Evolutionary conservation across 1,140 invertebrate species (phyloP), one percentile per base, ranked within the genome.

Genomic region (Drosophila lacertosa): DNA sequence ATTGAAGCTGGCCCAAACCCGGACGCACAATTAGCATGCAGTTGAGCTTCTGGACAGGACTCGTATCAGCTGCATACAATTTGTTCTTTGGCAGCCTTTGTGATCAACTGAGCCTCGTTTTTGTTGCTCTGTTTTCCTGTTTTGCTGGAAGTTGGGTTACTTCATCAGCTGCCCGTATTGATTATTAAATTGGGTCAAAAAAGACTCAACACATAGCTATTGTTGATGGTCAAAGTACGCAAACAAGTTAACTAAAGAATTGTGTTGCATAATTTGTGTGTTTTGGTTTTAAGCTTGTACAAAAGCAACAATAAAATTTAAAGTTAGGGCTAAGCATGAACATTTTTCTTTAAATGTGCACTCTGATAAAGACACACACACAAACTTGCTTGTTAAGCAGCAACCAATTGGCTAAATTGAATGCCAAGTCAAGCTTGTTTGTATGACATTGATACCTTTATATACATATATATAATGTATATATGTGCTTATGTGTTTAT

Each of bases 401-500:
- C 20, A 55, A 39, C 13, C 54, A 58, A 50, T 48, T 58, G 35
- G 54, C 24, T 35, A 35, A 65, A 69, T 60, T 69, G 57, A 54
- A 54, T 60, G 57, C n/a, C 33, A n/a, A 77, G 74, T 74, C 60
- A 78, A 63, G 13, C 37, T 40, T 29, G 20, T 32, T 20, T 11
- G 20, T 24, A 22, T 40, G 35, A 20, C 24, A 22, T 29, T 29
- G 6, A 47, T 4, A 47, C 5, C 24, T 40, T 0, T 40, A 9
- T 24, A 20, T 29, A 35, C 48, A 16, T 10, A 44, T 3, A 24
- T 47, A 24, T 3, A 44, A 32, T 16, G 3, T 35, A 22, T 16
- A 11, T 7, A 24, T 13, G 37, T 13, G 20, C 10, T 11, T 45
- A 26, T 37, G 11, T 50, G 15, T 57, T 13, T 53, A 3, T 26